Base-by-base conservation (phyloP, 2,113 vertebrate species). In the Helogale parvula region DNA sequence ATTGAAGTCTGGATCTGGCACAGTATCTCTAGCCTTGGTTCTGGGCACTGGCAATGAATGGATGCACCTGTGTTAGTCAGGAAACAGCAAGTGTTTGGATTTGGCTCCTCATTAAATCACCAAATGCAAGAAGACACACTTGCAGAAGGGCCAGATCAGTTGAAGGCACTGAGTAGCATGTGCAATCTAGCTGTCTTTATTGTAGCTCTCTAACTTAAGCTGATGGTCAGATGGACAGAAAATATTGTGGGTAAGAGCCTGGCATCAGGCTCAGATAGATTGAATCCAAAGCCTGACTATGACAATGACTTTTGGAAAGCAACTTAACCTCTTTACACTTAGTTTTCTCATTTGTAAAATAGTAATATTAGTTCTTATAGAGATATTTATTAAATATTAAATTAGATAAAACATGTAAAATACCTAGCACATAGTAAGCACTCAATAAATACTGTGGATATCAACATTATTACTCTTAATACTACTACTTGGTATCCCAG, bases 341-440 rank as follows among this genome's bases (percentile, higher is more conserved):
- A 68, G 1, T 63, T 79, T 97, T 88, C 38, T 87, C 13, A 80
- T 54, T 74, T 86, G 15, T 66, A 91, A 97, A 83, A 66, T n/a
- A 31, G 19, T 11, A 76, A 47, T 71, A 33, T 93, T 72, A 47
- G 14, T 82, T 45, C 3, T 93, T 25, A 81, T 14, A 29, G 54
- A 83, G 17, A 45, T 52, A 72, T 29, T 52, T 11, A 60, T 60
- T 80, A 92, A 90, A 80, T 88, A 81, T 86, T 91, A 83, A 68
- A 66, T 82, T 92, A 82, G 45, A 63, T 91, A 77, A 86, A 41
- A 12, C 12, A 35, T 66, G 7, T 54, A 88, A 98, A 92, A 65
- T 84, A 31, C 23, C 52, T 41, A 57, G 27, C 13, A 41, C 17
- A 9, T 54, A 72, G 29, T 54, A 92, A 94, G 38, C 47, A 66